Evolutionary conservation across 2,113 vertebrate genomes (phyloP).

Genomic region (Megaceryle torquata): DNA sequence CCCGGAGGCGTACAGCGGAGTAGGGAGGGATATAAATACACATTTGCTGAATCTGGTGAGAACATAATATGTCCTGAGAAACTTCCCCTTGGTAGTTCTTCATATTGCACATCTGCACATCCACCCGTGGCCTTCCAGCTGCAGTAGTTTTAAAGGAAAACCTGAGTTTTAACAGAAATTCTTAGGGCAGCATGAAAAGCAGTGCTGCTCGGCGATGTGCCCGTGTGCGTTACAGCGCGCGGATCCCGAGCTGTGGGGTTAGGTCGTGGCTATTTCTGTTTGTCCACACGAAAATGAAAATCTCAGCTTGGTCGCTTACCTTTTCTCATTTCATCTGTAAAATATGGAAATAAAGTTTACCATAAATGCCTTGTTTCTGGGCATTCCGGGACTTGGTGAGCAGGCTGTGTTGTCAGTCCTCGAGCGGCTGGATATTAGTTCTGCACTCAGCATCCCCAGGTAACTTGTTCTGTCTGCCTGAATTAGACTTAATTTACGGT

Average conservation of each 20-base stretch:
- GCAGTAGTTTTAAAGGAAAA: constrained; percentile 4
- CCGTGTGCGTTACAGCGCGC: fast-evolving
- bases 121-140: background rate
- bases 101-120: background rate
- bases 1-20: background rate
- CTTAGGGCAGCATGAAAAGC: background rate
- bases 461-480: background rate
- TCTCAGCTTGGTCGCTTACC: background rate
- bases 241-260: background rate
- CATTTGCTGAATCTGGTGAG: background rate
- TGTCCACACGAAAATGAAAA: background rate
- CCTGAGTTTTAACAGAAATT: background rate
- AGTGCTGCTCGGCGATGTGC: background rate
- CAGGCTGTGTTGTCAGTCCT: background rate
- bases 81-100: background rate
- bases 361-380: background rate
- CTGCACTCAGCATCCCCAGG: background rate
- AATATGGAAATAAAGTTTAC: background rate
- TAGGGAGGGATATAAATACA: background rate
- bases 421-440: background rate
- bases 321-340: background rate
- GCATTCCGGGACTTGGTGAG: background rate
- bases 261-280: background rate
- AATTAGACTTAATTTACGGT: constrained; percentile 7
- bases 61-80: background rate